Evolutionary conservation across 2,888 invertebrate species (phyloP).

Genomic region (Dorcus parallelipipedus): DNA sequence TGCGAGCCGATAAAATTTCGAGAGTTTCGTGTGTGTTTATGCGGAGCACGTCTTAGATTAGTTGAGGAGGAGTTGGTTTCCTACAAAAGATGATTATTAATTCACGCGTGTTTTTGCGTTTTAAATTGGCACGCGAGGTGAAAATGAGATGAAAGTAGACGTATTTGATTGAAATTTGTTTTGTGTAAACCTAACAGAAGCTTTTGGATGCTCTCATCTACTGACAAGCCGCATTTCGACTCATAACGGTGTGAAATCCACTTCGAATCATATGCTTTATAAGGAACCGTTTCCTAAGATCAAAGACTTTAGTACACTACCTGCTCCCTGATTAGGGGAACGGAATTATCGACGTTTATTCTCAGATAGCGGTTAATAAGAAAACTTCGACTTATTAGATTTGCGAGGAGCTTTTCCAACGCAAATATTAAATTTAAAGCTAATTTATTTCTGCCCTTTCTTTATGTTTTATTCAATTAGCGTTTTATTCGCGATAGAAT

Average conservation of each 20-base stretch:
- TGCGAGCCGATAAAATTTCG: neutral
- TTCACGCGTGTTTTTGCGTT: conserved; percentile 6
- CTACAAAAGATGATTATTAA: conserved; percentile 16
- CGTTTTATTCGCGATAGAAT: neutral
- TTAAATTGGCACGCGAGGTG: too few relatives aligned
- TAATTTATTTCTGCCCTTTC: too few relatives aligned
- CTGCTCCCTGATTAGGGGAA: conserved; percentile 30
- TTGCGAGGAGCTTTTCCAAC: neutral
- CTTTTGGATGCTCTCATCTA: neutral
- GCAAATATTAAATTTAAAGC: neutral
- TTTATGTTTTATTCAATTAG: too few relatives aligned
- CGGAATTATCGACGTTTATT: conserved; percentile 34
- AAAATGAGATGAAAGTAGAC: too few relatives aligned
- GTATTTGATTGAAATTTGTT: too few relatives aligned
- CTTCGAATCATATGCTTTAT: conserved; percentile 35
- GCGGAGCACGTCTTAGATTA: conserved; percentile 42
- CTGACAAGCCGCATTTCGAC: conserved; percentile 20
- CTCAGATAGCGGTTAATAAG: conserved; percentile 10
- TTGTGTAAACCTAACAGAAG: too few relatives aligned
- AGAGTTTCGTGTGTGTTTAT: conserved; percentile 12
- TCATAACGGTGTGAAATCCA: conserved; percentile 36
- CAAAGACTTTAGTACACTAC: conserved; percentile 37
- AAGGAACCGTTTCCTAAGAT: conserved; percentile 35
- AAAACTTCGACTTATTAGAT: neutral
- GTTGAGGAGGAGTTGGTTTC: conserved; percentile 26